Conservation (phyloP, 2,888 invertebrate genomes). For the Eristalinus aeneus region DNA sequence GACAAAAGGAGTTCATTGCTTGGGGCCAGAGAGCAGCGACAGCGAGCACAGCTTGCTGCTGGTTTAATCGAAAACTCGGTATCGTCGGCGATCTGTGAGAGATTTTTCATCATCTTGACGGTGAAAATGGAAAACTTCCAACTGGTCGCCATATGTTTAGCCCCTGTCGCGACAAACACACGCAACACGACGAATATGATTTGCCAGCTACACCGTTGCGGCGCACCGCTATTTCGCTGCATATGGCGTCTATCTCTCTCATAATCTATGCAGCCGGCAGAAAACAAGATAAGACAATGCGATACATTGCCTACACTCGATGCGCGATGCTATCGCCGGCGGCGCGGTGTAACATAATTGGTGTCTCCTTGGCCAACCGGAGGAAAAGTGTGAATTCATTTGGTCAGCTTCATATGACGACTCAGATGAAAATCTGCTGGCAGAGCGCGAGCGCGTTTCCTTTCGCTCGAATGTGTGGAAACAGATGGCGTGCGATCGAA, state of each 20-base stretch:
- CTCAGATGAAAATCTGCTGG: slow-evolving; percentile 15
- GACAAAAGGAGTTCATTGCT: not conserved
- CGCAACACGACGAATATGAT: slow-evolving; percentile 38
- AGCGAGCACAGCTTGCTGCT: not conserved
- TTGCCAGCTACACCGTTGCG: slow-evolving; percentile 15
- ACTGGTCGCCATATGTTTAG: slow-evolving; percentile 3
- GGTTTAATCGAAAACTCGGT: slow-evolving; percentile 36
- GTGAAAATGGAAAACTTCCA: slow-evolving; percentile 30
- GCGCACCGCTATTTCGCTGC: slow-evolving; percentile 1
- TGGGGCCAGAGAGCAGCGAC: not conserved
- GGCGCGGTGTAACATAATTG: slow-evolving; percentile 14
- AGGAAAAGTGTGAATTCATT: slow-evolving; percentile 52
- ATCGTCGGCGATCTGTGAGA: slow-evolving; percentile 46
- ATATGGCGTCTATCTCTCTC: slow-evolving; percentile 7
- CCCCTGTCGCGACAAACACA: slow-evolving; percentile 10
- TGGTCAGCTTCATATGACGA: slow-evolving; percentile 15
- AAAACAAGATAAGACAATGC: slow-evolving; percentile 59
- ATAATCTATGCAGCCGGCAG: slow-evolving; percentile 47
- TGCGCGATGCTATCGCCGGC: slow-evolving; percentile 39
- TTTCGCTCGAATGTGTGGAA: not conserved
- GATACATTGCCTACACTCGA: slow-evolving; percentile 54
- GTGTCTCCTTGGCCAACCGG: slow-evolving; percentile 20
- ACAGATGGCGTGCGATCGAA: not conserved
- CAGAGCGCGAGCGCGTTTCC: not conserved
- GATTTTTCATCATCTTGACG: slow-evolving; percentile 30